Conservation (phyloP, 2,113 vertebrate genomes). For the Mirza zaza region DNA sequence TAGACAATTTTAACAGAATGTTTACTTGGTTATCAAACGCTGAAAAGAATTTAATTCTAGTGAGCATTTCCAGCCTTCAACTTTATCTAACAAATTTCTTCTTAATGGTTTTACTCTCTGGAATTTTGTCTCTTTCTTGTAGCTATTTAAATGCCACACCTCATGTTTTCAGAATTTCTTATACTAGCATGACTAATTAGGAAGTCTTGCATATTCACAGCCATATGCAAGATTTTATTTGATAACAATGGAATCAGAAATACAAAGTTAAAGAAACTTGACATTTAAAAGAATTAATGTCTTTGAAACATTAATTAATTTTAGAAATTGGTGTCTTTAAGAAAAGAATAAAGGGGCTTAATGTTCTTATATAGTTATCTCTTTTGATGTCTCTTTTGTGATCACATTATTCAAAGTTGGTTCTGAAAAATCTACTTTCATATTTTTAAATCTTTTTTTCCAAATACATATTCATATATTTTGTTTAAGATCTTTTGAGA, state of each 20-base stretch:
- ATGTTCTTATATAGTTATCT: not conserved
- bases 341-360: not conserved
- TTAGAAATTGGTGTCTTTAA: not conserved
- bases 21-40: conserved; percentile 13
- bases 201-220: not conserved
- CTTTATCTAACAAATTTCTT: conserved; percentile 11
- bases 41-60: conserved; percentile 34
- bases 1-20: conserved; percentile 6
- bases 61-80: not conserved
- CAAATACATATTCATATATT: not conserved
- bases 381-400: not conserved
- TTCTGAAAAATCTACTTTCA: not conserved
- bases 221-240: not conserved
- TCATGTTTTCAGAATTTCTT: not conserved
- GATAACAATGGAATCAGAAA: not conserved
- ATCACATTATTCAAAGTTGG: not conserved
- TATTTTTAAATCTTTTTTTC: not conserved
- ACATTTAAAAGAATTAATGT: not conserved
- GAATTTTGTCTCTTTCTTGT: conserved; percentile 21
- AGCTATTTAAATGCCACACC: not conserved
- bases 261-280: not conserved
- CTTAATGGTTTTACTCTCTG: not conserved
- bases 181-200: not conserved
- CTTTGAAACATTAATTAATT: not conserved
- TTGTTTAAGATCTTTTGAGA: not conserved